These are phyloP conservation scores for Lycia hirtaria DNA, from an alignment of 2,888 invertebrate species.

Conservation along the genomic window DNA sequence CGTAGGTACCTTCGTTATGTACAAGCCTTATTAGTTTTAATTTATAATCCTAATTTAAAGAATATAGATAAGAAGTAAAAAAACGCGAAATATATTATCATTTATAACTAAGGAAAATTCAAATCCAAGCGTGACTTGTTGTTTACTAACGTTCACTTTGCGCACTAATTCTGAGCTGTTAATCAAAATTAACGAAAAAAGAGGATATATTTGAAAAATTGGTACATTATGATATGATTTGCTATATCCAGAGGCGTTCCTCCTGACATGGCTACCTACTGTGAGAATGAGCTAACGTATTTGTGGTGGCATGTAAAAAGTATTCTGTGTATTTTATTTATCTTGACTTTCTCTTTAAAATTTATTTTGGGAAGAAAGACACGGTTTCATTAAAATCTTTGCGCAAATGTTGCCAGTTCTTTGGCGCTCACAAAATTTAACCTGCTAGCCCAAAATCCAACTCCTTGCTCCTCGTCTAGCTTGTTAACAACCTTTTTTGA, in stretches of 20 bases:
- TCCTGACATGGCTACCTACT: slow-evolving; percentile 65
- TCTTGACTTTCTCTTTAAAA: slow-evolving; percentile 40
- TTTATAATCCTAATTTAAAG: too few species aligned
- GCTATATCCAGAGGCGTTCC: slow-evolving; percentile 55
- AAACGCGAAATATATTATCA: not conserved
- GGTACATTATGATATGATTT: slow-evolving; percentile 56
- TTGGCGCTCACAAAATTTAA: slow-evolving; percentile 2
- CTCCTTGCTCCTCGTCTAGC: slow-evolving; percentile 63
- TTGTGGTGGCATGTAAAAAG: slow-evolving; percentile 69
- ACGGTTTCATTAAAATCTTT: slow-evolving; percentile 28
- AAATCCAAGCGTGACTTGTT: slow-evolving; percentile 67
- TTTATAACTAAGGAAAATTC: slow-evolving; percentile 41
- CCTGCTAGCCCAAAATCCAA: slow-evolving; percentile 4
- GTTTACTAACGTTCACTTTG: slow-evolving; percentile 53
- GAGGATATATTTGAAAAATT: slow-evolving; percentile 52
- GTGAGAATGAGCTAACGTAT: slow-evolving; percentile 70
- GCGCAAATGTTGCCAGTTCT: slow-evolving; percentile 7
- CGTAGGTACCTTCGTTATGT: too few species aligned
- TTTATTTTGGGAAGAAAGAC: slow-evolving; percentile 41
- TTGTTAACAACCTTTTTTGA: slow-evolving; percentile 77
- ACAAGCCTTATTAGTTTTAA: too few species aligned
- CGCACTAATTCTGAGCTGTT: slow-evolving; percentile 49
- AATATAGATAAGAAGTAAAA: too few species aligned
- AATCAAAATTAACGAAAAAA: slow-evolving; percentile 47
- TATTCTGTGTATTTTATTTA: slow-evolving; percentile 48